These are phyloP conservation scores for Ennomos erosarius DNA, from an alignment of 2,888 invertebrate genomes.

Conservation along the genomic window DNA sequence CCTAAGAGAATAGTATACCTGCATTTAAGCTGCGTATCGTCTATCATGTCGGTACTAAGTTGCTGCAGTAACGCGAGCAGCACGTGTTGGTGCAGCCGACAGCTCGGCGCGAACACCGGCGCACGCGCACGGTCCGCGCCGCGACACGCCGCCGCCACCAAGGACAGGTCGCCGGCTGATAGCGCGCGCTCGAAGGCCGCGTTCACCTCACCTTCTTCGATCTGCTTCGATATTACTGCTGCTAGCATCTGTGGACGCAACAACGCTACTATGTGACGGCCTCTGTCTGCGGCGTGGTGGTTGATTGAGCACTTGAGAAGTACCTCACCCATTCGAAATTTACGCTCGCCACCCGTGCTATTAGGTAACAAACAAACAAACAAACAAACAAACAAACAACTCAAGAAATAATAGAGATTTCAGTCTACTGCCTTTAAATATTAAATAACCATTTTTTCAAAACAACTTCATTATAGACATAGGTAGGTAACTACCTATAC, in stretches of 20 bases:
- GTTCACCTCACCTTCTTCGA: constrained; percentile 88
- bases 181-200: constrained; percentile 95
- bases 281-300: too few relatives aligned
- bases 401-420: too few relatives aligned
- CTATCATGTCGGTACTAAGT: constrained; percentile 94
- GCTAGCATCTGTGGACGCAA: constrained; percentile 55
- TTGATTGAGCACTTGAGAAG: too few relatives aligned
- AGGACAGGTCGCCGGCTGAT: constrained; percentile 91
- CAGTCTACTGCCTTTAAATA: too few relatives aligned
- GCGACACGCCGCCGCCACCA: constrained; percentile 94
- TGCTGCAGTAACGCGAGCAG: constrained; percentile 97
- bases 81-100: constrained; percentile 92
- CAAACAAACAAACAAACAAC: too few relatives aligned
- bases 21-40: constrained; percentile 87
- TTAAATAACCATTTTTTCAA: too few relatives aligned
- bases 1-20: constrained; percentile 55
- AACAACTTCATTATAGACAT: too few relatives aligned
- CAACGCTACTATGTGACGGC: too few relatives aligned
- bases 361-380: too few relatives aligned
- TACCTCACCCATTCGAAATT: too few relatives aligned
- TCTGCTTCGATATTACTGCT: constrained; percentile 61
- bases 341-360: too few relatives aligned
- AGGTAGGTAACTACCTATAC: too few relatives aligned
- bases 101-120: constrained; percentile 88
- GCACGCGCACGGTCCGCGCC: constrained; percentile 91